Base-by-base conservation (phyloP, 2,113 vertebrate species). In the Excalfactoria chinensis region DNA sequence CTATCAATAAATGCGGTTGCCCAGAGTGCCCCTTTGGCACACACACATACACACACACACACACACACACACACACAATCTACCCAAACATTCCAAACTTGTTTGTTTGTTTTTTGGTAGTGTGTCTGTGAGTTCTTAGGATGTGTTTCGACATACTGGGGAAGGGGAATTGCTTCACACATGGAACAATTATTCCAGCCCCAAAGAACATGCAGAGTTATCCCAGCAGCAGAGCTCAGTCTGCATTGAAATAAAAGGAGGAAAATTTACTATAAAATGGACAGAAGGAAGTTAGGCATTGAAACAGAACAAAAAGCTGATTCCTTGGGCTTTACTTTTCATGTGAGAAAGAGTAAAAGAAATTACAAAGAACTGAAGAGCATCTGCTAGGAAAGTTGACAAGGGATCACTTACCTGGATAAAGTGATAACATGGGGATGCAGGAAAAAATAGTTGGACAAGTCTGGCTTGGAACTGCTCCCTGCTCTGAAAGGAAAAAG, bases 251-350 rank as follows among this genome's bases (percentile, higher is more conserved):
- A 80, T 32, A 66, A 82, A 79, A 46, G 83, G 66, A 23, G 64
- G 69, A 23, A 64, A 55, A 17, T 63, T 32, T 11, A 23, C 22
- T 28, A 23, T 53, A 82, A 90, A 48, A 9, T n/a, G 56, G 20
- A 32, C 23, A 73, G 56, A 28, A 49, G 60, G 32, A 73, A 66
- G 26, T n/a, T 62, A 41, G 56, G 16, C 7, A 11, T 9, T 49
- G 28, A 93, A 67, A 78, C 70, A 90, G 73, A 40, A 4, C 32
- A 70, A n/a, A 56, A 21, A 2, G 19, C 7, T 28, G 35, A 40
- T 86, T 85, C 48, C 91, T 90, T 80, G 59, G 32, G 70, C 40
- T 82, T 80, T 28, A 69, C 63, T 49, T 72, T 72, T 69, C 40
- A 48, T 55, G 23, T 35, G 55, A 89, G 20, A 81, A 79, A 43